These are phyloP conservation scores for Argentina silus DNA, from an alignment of 2,797 vertebrate genomes.

Conservation along the genomic window DNA sequence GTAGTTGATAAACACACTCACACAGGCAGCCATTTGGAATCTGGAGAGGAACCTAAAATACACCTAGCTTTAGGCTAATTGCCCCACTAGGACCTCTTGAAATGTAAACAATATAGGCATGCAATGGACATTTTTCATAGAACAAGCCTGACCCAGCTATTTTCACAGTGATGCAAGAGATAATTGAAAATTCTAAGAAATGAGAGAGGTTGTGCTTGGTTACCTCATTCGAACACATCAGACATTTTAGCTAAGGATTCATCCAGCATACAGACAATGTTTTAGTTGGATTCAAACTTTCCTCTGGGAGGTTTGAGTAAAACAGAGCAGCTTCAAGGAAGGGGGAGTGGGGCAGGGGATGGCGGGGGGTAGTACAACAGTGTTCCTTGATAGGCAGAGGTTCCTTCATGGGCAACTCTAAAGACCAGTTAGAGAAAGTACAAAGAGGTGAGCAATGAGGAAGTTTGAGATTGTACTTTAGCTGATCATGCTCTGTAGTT, in stretches of 20 bases:
- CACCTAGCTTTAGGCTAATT: conserved; percentile 4
- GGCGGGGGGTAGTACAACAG: background rate
- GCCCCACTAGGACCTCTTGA: background rate
- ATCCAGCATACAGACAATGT: background rate
- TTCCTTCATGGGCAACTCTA: no score
- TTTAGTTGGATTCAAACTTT: background rate
- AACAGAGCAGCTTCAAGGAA: background rate
- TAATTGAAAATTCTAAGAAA: conserved; percentile 14
- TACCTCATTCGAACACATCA: background rate
- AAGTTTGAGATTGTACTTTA: no score
- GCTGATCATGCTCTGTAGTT: no score
- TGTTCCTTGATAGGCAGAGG: background rate
- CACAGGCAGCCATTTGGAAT: background rate
- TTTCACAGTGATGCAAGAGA: conserved; percentile 18
- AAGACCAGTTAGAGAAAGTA: no score
- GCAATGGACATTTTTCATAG: conserved; percentile 1
- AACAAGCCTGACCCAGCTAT: conserved; percentile 8
- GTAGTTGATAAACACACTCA: conserved; percentile 30
- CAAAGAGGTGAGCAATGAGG: no score
- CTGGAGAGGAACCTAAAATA: background rate
- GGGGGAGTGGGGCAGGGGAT: background rate
- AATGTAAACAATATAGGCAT: background rate
- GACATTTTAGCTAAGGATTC: background rate
- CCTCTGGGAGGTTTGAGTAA: background rate
- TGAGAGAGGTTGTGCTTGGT: conserved; percentile 9